Base-by-base conservation (phyloP, 2,113 vertebrate species). In the Syngnathus typhle region DNA sequence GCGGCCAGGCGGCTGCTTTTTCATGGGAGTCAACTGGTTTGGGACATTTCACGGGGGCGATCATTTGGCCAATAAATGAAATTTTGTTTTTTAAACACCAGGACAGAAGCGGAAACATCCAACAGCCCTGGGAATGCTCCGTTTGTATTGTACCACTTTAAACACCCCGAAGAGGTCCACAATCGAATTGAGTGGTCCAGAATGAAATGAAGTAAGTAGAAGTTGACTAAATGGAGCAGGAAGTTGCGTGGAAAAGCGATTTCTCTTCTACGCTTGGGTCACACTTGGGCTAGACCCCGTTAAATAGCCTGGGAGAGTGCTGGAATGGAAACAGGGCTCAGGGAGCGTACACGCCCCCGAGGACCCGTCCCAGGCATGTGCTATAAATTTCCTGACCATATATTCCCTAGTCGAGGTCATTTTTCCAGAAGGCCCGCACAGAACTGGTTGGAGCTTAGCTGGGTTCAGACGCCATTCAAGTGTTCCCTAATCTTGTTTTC, bases 331-430 rank as follows among this genome's bases (percentile, higher is more conserved):
- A 88, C 84, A 88, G 88, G 86, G 84, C 85, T 56, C 23, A 43
- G 76, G 76, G 81, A 87, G 70, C 60, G 41, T 62, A 23, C 39
- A 23, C 60, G 13, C 71, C 88, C 84, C 84, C 7, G 69, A 87
- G 79, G 82, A 80, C 88, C 87, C 67, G 75, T 89, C 85, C 71
- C 80, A 90, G 82, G 87, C 87, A 90, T 89, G 87, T 85, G 82
- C 89, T 90, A 88, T 92, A 91, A 84, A 92, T 91, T 90, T 91
- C 85, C 89, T 85, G 79, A 87, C 82, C 86, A 84, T 89, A 91
- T 89, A 90, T 90, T 91, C 90, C 90, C 88, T 84, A 88, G 82
- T 73, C 44, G 68, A 83, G 83, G 83, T 85, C 81, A 89, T 84
- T 88, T 91, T 89, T 90, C 88, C 89, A 89, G 81, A 89, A 81